phyloP scores from a whole-genome alignment of 1,140 invertebrate genomes.

The Hypothenemus hampei region DNA sequence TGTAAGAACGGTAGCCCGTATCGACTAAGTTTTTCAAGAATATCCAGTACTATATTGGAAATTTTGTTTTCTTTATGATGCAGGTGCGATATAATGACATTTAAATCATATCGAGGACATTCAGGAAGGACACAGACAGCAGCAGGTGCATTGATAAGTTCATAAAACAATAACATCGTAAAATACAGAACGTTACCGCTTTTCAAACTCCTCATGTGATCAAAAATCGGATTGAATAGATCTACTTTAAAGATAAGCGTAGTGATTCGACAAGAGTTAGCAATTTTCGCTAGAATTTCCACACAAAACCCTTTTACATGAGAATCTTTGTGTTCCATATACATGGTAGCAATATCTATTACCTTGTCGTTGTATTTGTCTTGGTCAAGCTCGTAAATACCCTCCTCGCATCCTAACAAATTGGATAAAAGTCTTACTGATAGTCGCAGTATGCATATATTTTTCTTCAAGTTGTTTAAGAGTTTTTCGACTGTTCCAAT shows the following conservation, averaged over 20 bases:
- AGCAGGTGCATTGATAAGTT: constrained; percentile 27
- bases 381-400: constrained; percentile 30
- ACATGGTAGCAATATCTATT: constrained; percentile 29
- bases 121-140: constrained; percentile 23
- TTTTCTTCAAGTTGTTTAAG: constrained; percentile 26
- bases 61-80: constrained; percentile 23
- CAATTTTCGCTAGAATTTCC: constrained; percentile 27
- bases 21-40: constrained; percentile 29
- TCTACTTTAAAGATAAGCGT: constrained; percentile 28
- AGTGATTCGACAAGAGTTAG: constrained; percentile 21
- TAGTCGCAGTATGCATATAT: constrained; percentile 33
- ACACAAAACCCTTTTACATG: constrained; percentile 30
- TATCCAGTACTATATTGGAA: constrained; percentile 14
- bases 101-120: constrained; percentile 24
- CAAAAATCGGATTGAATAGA: constrained; percentile 29
- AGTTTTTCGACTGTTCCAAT: constrained; percentile 30
- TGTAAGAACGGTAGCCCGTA: constrained; percentile 26
- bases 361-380: constrained; percentile 30
- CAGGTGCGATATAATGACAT: constrained; percentile 21
- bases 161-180: constrained; percentile 28
- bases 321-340: constrained; percentile 27
- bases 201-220: constrained; percentile 26
- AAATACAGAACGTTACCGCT: constrained; percentile 20
- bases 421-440: constrained; percentile 29
- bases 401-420: constrained; percentile 25